phyloP scores from a whole-genome alignment of 2,888 invertebrate genomes.

The Petrolisthes manimaculis region DNA sequence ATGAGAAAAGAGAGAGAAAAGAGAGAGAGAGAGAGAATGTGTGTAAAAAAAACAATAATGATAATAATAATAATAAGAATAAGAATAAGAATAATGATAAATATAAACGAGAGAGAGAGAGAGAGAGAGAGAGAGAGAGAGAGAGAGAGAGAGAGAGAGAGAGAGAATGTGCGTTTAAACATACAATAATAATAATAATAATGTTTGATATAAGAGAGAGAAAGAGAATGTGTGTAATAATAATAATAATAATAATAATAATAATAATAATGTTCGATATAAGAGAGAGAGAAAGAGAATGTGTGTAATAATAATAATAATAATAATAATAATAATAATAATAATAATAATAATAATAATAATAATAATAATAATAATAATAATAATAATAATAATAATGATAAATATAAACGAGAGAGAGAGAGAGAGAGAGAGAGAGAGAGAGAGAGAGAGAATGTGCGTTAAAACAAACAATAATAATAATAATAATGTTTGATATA shows the following conservation, averaged over 20 bases:
- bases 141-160: background rate
- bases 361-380: background rate
- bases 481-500: constrained; percentile 19
- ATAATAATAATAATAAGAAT: too few species aligned
- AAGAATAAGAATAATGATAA: too few species aligned
- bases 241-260: constrained; percentile 33
- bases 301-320: background rate
- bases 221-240: background rate
- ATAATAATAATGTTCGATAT: constrained; percentile 18
- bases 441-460: background rate
- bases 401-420: too few species aligned
- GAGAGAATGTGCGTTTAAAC: background rate
- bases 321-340: constrained; percentile 33
- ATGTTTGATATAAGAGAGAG: background rate
- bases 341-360: constrained; percentile 25
- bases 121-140: too few species aligned
- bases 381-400: background rate
- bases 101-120: too few species aligned
- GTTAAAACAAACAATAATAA: constrained; percentile 13
- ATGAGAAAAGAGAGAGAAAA: too few species aligned
- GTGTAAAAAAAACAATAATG: too few species aligned
- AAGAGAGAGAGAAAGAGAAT: background rate
- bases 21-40: too few species aligned
- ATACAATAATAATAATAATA: background rate
- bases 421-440: background rate